Evolutionary conservation across 1,140 invertebrate genomes (phyloP).

Genomic region (Atta texana): DNA sequence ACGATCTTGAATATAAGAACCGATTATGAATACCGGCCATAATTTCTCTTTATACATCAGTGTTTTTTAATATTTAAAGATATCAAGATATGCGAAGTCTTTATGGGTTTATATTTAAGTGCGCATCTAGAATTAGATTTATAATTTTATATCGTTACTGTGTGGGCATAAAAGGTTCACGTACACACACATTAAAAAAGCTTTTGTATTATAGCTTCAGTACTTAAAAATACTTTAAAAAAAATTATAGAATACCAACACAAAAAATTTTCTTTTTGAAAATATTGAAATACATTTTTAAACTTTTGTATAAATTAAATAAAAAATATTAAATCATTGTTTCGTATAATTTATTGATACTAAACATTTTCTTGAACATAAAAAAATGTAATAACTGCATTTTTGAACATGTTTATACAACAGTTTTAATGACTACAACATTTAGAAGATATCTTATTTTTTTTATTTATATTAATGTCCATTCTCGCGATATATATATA

Average conservation of each 20-base stretch:
- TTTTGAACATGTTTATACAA: background rate
- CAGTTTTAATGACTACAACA: background rate
- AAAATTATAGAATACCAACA: conserved; percentile 1
- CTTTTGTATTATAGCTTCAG: background rate
- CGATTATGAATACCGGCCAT: too few relatives aligned
- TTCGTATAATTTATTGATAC: background rate
- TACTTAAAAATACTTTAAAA: background rate
- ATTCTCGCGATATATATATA: conserved; percentile 4
- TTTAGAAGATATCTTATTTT: conserved; percentile 9
- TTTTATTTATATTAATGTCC: background rate
- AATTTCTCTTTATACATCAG: conserved; percentile 1
- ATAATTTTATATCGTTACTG: conserved; percentile 37
- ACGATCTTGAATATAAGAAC: too few relatives aligned
- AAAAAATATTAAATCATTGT: background rate
- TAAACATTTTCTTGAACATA: background rate
- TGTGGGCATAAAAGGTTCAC: background rate
- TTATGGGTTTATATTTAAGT: conserved; percentile 22
- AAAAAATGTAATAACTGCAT: background rate
- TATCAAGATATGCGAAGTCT: background rate
- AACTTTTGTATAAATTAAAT: background rate
- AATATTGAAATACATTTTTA: background rate
- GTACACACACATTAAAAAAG: background rate
- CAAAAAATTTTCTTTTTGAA: background rate
- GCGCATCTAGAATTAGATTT: conserved; percentile 33
- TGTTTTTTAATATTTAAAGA: conserved; percentile 28